phyloP scores from a whole-genome alignment of 2,113 vertebrate genomes.

The Tachycineta bicolor region DNA sequence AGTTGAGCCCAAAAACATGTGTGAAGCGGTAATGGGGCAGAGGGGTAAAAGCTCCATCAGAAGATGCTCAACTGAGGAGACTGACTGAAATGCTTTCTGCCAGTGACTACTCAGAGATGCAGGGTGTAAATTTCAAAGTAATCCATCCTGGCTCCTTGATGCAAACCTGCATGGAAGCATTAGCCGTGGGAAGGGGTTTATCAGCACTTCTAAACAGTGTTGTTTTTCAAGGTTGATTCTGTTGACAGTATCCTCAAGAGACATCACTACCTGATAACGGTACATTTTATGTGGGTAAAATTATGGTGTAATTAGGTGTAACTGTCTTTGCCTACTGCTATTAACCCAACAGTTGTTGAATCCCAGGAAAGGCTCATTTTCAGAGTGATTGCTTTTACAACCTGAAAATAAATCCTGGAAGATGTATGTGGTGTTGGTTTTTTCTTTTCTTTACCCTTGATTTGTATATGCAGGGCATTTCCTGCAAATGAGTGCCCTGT shows the following conservation, averaged over 20 bases:
- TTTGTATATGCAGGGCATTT: not conserved
- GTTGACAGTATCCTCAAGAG: not conserved
- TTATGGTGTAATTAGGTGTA: not conserved
- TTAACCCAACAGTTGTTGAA: not conserved
- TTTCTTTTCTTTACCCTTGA: not conserved
- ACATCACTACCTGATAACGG: not conserved
- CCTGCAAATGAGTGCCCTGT: not conserved
- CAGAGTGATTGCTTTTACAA: not conserved
- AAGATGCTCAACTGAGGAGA: not conserved
- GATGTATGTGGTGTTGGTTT: not conserved
- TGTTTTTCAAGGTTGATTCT: not conserved
- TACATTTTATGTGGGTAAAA: not conserved
- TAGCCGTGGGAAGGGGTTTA: not conserved
- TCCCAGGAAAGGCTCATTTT: not conserved
- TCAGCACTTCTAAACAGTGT: not conserved
- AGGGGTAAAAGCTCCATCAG: not conserved
- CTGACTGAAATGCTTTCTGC: not conserved
- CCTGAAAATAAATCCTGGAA: not conserved
- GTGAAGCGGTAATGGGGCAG: not conserved
- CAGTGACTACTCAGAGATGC: not conserved
- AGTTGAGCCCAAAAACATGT: not conserved
- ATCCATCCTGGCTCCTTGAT: not conserved
- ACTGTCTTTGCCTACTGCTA: not conserved
- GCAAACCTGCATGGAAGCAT: not conserved
- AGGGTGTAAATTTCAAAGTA: not conserved